These are phyloP conservation scores for Xiphophorus maculatus DNA, from an alignment of 2,113 vertebrate species.

Conservation along the genomic window DNA sequence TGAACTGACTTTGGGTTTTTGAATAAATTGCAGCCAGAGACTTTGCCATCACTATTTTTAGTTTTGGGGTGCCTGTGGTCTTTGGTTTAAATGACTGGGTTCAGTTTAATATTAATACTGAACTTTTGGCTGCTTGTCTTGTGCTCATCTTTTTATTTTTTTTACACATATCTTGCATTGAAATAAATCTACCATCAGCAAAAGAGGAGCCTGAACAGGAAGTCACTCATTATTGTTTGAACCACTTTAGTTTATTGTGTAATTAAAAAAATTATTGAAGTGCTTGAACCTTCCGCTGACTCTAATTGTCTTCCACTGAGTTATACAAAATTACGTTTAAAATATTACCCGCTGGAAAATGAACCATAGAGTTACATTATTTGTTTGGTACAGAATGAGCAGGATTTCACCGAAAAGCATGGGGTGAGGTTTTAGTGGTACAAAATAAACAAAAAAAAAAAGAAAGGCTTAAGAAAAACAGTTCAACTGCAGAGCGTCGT, in stretches of 20 bases:
- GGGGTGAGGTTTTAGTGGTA: background rate
- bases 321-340: background rate
- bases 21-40: no score
- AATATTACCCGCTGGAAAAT: background rate
- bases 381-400: conserved; percentile 1
- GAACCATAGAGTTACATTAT: background rate
- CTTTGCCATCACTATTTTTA: background rate
- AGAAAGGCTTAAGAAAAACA: background rate
- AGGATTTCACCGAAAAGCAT: background rate
- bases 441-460: background rate
- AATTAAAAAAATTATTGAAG: background rate
- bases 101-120: no score
- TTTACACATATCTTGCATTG: no score
- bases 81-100: background rate
- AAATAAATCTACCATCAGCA: no score
- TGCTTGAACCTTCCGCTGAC: background rate
- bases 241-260: background rate
- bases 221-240: background rate
- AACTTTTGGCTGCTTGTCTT: no score
- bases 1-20: no score
- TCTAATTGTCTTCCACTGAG: background rate
- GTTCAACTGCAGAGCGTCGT: background rate
- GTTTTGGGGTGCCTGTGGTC: background rate
- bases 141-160: no score
- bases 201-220: no score